Base-by-base conservation (phyloP, 2,888 invertebrate genomes). In the Piscicola geometra region DNA sequence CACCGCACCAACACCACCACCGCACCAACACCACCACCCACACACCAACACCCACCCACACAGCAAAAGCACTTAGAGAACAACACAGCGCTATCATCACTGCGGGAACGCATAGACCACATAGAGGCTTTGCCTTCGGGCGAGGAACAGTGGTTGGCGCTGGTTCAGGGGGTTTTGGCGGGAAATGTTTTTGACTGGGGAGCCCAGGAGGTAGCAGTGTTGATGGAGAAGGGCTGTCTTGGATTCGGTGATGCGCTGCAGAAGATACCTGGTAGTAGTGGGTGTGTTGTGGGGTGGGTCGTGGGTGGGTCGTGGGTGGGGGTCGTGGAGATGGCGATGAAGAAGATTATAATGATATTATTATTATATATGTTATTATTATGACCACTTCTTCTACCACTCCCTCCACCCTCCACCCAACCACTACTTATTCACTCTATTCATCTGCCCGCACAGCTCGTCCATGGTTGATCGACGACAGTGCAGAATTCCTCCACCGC, bases 121-220 rank as follows among this genome's bases (percentile, higher is more conserved):
- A 86, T 95, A 76, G 93, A 94, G 86, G 87, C 87, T 21, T 87
- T 94, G 78, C 86, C 88, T 69, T 89, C 84, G 81, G n/a, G n/a
- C n/a, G n/a, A n/a, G n/a, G 80, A 78, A 28, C 80, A 85, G 41
- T 86, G 86, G 78, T 81, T 87, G 78, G 86, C 87, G 71, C 82
- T 90, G 28, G 87, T 88, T 33, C 83, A 81, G 68, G 89, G 89
- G n/a, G 83, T 90, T 60, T 84, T 90, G 56, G 88, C 89, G 83
- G 94, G 96, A 32, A 98, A 98, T 86, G 93, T 97, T 87, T 97
- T 97, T 87, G 97, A 98, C 86, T 96, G 95, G 94, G 97, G 97
- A 74, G 95, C 97, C 0, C 91, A 92, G 85, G 94, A 93, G 83
- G 92, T 94, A 1, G 90, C 92, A 28, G 89, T 90, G 81, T 90